phyloP scores from a whole-genome alignment of 1,140 invertebrate species.

The Lerema accius region DNA sequence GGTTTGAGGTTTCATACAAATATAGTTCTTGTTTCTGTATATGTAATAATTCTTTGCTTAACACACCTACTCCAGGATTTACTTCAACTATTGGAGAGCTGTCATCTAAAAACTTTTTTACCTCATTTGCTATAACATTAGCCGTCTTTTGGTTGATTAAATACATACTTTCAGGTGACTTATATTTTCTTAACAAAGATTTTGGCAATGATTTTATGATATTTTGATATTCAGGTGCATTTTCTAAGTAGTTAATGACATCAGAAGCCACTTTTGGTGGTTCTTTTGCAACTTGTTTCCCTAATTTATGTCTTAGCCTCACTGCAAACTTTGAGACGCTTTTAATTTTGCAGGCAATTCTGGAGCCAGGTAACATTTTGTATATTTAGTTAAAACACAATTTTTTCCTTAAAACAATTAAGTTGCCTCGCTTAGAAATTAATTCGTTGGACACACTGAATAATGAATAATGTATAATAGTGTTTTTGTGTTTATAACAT shows the following conservation, averaged over 20 bases:
- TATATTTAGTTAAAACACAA: not conserved
- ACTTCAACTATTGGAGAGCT: conserved; percentile 77
- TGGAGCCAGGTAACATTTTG: conserved; percentile 4
- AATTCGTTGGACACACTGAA: too few relatives aligned
- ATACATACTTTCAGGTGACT: conserved; percentile 73
- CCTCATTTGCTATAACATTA: conserved; percentile 59
- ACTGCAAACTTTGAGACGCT: conserved; percentile 13
- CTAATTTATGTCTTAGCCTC: conserved; percentile 53
- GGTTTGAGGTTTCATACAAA: conserved; percentile 73
- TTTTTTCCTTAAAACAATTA: too few relatives aligned
- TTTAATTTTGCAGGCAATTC: not conserved
- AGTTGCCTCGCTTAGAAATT: too few relatives aligned
- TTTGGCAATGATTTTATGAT: conserved; percentile 61
- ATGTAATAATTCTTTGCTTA: conserved; percentile 75
- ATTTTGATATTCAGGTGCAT: conserved; percentile 50
- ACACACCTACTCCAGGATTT: conserved; percentile 82
- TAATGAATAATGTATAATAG: too few relatives aligned
- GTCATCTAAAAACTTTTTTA: conserved; percentile 53
- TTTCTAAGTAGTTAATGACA: conserved; percentile 66
- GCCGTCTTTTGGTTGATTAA: conserved; percentile 75
- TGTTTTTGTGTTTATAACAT: too few relatives aligned
- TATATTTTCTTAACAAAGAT: conserved; percentile 66
- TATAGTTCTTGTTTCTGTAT: conserved; percentile 63
- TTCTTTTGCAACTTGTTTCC: conserved; percentile 49
- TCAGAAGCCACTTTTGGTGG: conserved; percentile 53